Conservation (phyloP, 2,113 vertebrate genomes). For the Turnix velox region DNA sequence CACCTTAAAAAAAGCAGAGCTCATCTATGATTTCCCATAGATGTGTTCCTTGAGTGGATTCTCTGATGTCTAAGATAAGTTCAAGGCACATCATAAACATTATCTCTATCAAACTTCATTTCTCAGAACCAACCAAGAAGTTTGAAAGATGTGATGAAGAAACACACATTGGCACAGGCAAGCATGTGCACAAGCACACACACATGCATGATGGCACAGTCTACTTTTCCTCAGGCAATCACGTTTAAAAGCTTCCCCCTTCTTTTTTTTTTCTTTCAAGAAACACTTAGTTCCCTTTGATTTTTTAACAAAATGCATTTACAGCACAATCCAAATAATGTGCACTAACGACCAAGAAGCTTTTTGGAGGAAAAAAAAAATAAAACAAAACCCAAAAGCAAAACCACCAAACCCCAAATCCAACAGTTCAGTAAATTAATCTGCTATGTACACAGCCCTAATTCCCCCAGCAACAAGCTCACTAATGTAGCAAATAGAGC, state of each 20-base stretch:
- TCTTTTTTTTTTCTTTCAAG: neutral
- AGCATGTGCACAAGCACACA: neutral
- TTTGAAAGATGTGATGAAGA: neutral
- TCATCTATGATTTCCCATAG: neutral
- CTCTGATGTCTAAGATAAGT: neutral
- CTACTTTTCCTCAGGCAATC: neutral
- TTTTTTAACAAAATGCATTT: neutral
- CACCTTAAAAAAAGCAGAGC: neutral
- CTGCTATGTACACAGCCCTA: neutral
- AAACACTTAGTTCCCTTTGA: neutral
- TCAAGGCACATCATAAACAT: neutral
- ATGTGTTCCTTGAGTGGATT: neutral
- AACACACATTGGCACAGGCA: neutral
- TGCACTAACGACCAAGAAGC: neutral
- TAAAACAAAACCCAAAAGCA: too few relatives aligned
- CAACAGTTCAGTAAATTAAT: neutral
- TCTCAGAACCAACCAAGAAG: neutral
- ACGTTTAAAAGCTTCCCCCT: neutral
- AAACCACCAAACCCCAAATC: neutral
- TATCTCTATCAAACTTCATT: neutral
- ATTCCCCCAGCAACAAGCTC: neutral
- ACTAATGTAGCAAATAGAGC: neutral
- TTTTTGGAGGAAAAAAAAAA: neutral
- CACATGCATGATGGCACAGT: fast-evolving
- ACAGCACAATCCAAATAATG: neutral